Base-by-base conservation (phyloP, 2,113 vertebrate genomes). In the Ondatra zibethicus region DNA sequence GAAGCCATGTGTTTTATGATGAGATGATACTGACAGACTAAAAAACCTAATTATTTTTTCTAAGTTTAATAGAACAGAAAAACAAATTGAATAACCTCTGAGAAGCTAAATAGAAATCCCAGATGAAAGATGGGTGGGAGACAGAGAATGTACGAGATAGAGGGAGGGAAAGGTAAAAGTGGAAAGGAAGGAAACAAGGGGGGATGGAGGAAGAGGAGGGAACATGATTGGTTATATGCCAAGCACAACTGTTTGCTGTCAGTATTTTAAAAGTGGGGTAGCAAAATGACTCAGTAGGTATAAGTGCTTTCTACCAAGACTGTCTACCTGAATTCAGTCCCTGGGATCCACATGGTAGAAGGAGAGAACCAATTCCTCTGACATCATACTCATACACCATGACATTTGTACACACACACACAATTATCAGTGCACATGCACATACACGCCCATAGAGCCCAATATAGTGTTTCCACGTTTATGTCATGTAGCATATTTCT, bases 71-170 rank as follows among this genome's bases (percentile, higher is more conserved):
- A 27, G 10, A 2, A 58, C 19, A 66, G 11, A 8, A 93, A 82
- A 17, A 6, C 21, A 87, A 87, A 61, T 3, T 72, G 7, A 82
- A 47, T 52, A 52, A 10, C 11, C 8, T 65, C 50, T 89, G 1
- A 96, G 47, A 39, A 47, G 63, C 8, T 47, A 33, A 89, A 36
- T 25, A 78, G n/a, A 85, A 72, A 5, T 52, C 78, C 52, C 39
- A 92, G 16, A 66, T 63, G 61, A 68, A 82, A 68, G 50, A 14
- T 39, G 29, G 8, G n/a, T 58, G 19, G 14, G 13, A 39, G 23
- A 8, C 6, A 33, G 13, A 16, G 1, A 33, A 4, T 29, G 12
- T 39, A 2, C 3, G 47, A 39, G 27, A 39, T 0, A 2, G 33
- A 61, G 27, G 9, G 2, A 25, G 29, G 1, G 2, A 39, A 88